A percentile compares a stretch with the other conserved stretches of the same genome.
Conservation (phyloP, 2,797 vertebrate species). For the Pristis pectinata region DNA sequence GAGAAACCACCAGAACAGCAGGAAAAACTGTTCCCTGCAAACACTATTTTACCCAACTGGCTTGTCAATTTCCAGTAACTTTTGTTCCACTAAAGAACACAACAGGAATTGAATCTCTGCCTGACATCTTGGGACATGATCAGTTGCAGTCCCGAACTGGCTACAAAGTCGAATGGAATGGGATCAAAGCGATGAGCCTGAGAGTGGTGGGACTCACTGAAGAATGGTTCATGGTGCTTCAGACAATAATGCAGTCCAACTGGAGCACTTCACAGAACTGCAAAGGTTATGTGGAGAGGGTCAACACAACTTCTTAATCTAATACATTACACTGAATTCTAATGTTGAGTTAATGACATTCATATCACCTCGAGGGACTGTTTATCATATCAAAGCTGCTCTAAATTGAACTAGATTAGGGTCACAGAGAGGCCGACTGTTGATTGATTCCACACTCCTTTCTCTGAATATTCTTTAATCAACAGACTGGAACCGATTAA, state of each 20-base stretch:
- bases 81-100: not conserved
- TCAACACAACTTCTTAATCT: not conserved
- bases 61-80: not conserved
- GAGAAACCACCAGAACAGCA: not conserved
- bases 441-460: constrained; percentile 9
- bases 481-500: not conserved
- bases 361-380: not conserved
- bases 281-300: not conserved
- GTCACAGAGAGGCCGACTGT: not conserved
- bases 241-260: not conserved
- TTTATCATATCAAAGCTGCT: constrained; percentile 26
- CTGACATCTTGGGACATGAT: not conserved
- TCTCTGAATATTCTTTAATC: constrained; percentile 13
- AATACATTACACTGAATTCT: not conserved
- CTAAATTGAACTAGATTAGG: constrained; percentile 25
- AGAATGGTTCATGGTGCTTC: not conserved
- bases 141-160: not conserved
- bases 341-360: constrained; percentile 26
- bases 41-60: not conserved
- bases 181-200: not conserved
- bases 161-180: not conserved
- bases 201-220: not conserved
- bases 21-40: not conserved
- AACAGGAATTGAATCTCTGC: not conserved
- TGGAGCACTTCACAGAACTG: not conserved